A percentile compares a stretch with the other conserved stretches of the same genome.
Evolutionary conservation across 2,797 vertebrate species (phyloP).

Genomic region (Eurystomus glaucurus): DNA sequence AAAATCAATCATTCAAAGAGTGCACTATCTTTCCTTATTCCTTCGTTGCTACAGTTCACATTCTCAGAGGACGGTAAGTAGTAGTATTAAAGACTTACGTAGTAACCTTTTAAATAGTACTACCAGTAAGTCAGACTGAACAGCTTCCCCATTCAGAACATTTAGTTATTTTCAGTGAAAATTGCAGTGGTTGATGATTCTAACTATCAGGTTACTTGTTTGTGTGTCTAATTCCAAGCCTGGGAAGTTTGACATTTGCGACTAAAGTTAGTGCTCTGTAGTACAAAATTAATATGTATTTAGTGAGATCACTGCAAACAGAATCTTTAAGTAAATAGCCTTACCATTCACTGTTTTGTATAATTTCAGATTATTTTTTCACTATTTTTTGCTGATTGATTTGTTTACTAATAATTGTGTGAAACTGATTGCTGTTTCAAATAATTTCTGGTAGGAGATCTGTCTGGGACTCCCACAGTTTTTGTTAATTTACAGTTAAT

Average conservation of each 20-base stretch:
- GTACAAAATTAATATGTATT: background rate
- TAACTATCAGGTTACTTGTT: background rate
- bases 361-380: background rate
- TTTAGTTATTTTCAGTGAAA: background rate
- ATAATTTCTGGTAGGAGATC: background rate
- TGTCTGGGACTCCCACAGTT: background rate
- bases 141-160: background rate
- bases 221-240: background rate
- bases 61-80: slow-evolving; percentile 97
- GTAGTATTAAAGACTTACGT: background rate
- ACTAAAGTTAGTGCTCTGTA: background rate
- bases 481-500: background rate
- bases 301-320: background rate
- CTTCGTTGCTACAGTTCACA: slow-evolving; percentile 95
- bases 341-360: background rate
- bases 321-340: background rate
- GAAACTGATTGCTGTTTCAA: background rate
- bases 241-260: background rate
- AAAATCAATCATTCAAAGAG: slow-evolving; percentile 99
- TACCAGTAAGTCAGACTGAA: background rate
- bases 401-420: background rate
- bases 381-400: background rate
- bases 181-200: background rate
- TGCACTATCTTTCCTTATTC: slow-evolving; percentile 93
- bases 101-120: background rate